Evolutionary conservation across 2,888 invertebrate species (phyloP).

Genomic region (Trimorus sp.): DNA sequence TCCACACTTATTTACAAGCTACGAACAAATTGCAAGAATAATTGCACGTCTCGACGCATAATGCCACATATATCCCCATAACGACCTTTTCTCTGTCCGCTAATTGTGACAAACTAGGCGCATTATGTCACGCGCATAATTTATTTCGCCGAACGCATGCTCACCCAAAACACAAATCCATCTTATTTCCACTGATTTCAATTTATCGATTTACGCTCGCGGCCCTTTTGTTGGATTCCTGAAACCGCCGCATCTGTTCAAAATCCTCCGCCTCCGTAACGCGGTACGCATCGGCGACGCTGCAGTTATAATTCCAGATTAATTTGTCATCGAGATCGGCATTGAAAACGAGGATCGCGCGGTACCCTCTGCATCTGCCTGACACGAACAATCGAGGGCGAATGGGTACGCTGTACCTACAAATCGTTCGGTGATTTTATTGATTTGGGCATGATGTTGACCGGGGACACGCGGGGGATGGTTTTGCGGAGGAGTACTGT

Average conservation of each 20-base stretch:
- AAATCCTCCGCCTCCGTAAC: slow-evolving; percentile 43
- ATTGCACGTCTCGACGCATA: no score
- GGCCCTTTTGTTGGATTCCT: slow-evolving; percentile 54
- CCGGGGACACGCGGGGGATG: no score
- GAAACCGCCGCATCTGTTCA: slow-evolving; percentile 68
- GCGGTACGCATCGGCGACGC: slow-evolving; percentile 56
- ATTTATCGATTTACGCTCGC: slow-evolving; percentile 49
- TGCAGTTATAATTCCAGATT: slow-evolving; percentile 65
- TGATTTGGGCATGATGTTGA: slow-evolving; percentile 26
- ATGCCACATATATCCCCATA: not conserved
- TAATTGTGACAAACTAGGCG: slow-evolving; percentile 48
- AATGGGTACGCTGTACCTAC: slow-evolving; percentile 36
- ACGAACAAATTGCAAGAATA: no score
- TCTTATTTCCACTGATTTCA: slow-evolving; percentile 53
- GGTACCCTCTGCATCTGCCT: slow-evolving; percentile 67
- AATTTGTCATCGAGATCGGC: slow-evolving; percentile 63
- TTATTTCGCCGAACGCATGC: slow-evolving; percentile 35
- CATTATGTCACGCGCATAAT: slow-evolving; percentile 40
- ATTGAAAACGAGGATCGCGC: slow-evolving; percentile 63
- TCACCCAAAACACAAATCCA: slow-evolving; percentile 51
- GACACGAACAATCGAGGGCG: slow-evolving; percentile 53
- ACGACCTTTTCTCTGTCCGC: slow-evolving; percentile 8
- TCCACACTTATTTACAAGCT: no score
- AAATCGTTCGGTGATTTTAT: slow-evolving; percentile 52
- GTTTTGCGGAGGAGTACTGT: no score